A percentile compares a stretch with the other conserved stretches of the same genome.
Conservation (phyloP, 2,888 invertebrate species). For the Rhagium mordax region DNA sequence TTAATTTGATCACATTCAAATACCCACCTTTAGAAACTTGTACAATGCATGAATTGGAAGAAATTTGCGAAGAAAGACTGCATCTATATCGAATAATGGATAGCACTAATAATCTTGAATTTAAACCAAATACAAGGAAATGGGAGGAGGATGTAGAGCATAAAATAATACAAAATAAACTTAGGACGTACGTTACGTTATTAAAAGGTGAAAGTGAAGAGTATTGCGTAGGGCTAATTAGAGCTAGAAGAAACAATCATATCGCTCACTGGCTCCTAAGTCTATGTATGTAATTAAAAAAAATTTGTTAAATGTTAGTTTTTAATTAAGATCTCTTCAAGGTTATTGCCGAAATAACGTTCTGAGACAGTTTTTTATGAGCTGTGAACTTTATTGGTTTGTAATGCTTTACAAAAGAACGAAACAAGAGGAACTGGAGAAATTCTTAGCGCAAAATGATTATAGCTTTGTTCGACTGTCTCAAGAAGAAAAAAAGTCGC, state of each 20-base stretch:
- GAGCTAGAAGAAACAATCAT: conserved; percentile 31
- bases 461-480: conserved; percentile 26
- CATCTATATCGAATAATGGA: conserved; percentile 20
- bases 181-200: conserved; percentile 8
- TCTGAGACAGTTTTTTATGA: conserved; percentile 34
- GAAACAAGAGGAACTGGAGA: background rate
- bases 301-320: background rate
- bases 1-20: conserved; percentile 12
- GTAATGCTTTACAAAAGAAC: conserved; percentile 33
- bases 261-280: conserved; percentile 45
- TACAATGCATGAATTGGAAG: conserved; percentile 18
- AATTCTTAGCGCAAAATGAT: conserved; percentile 34
- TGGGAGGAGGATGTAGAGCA: conserved; percentile 13
- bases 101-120: background rate
- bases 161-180: conserved; percentile 1
- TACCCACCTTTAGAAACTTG: conserved; percentile 6
- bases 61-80: conserved; percentile 19
- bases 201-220: conserved; percentile 14
- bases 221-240: background rate
- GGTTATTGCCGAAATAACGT: conserved; percentile 40
- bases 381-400: conserved; percentile 45
- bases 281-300: conserved; percentile 37
- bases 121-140: conserved; percentile 4
- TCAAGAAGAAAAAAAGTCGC: conserved; percentile 10
- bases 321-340: conserved; percentile 22